Percentiles rank a stretch among this genome's conserved stretches.
phyloP scores from a whole-genome alignment of 1,140 invertebrate genomes.

The Schlechtendalia chinensis region DNA sequence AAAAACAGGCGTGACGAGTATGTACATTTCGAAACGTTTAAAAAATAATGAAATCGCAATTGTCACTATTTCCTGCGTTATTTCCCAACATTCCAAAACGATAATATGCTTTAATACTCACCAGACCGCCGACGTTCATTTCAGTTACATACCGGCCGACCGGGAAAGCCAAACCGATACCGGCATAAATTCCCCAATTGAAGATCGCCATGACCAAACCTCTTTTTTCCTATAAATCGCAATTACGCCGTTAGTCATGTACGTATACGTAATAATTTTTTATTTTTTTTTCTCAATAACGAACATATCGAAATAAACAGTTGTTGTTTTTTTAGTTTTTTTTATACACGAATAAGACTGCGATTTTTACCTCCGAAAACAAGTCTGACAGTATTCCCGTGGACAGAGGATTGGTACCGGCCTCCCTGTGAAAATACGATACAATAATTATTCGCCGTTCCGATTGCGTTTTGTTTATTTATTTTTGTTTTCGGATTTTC shows the following conservation, averaged over 20 bases:
- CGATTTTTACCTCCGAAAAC: slow-evolving; percentile 65
- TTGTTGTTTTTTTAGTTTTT: too few species aligned
- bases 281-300: too few species aligned
- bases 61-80: too few species aligned
- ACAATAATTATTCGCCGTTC: slow-evolving; percentile 11
- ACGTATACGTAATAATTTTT: not conserved
- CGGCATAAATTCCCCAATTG: slow-evolving; percentile 95
- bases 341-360: not conserved
- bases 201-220: slow-evolving; percentile 89
- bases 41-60: too few species aligned
- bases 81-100: too few species aligned
- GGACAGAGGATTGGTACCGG: slow-evolving; percentile 85
- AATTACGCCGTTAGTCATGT: not conserved
- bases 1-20: too few species aligned
- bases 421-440: slow-evolving; percentile 64
- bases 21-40: too few species aligned
- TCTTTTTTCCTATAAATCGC: slow-evolving; percentile 63
- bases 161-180: slow-evolving; percentile 88
- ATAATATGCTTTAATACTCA: slow-evolving; percentile 53
- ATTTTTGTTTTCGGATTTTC: not conserved
- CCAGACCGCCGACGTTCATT: slow-evolving; percentile 72
- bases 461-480: not conserved
- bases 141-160: slow-evolving; percentile 83
- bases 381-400: slow-evolving; percentile 83
- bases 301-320: too few species aligned